phyloP scores from a whole-genome alignment of 2,797 vertebrate genomes.

The Hemitrygon akajei region DNA sequence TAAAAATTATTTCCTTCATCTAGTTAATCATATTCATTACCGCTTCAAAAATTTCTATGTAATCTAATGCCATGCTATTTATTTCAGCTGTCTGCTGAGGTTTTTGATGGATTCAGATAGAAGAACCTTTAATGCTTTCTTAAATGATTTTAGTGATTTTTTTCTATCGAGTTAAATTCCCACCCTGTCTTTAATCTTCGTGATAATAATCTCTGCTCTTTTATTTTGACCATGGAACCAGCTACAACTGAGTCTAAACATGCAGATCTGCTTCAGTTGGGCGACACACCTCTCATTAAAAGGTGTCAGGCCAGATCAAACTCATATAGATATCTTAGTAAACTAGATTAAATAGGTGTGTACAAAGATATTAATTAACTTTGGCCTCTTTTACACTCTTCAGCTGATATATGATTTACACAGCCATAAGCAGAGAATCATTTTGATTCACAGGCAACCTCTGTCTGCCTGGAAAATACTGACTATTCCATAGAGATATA shows the following conservation, averaged over 20 bases:
- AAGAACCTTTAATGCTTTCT: neutral
- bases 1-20: neutral
- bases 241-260: neutral
- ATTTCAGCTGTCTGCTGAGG: neutral
- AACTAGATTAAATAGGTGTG: neutral
- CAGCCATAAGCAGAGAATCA: neutral
- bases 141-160: too few relatives aligned
- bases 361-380: neutral
- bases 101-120: neutral
- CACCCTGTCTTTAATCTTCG: neutral
- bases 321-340: neutral
- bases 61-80: neutral
- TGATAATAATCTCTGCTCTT: neutral
- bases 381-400: neutral
- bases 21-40: neutral
- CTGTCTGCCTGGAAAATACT: neutral
- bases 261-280: neutral
- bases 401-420: neutral
- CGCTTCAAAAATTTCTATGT: neutral
- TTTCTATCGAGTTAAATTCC: neutral
- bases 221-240: neutral
- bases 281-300: neutral
- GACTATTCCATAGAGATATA: neutral
- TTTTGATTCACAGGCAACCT: neutral
- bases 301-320: neutral